These are phyloP conservation scores for Cepaea nemoralis DNA, from an alignment of 1,140 invertebrate species.

Conservation along the genomic window DNA sequence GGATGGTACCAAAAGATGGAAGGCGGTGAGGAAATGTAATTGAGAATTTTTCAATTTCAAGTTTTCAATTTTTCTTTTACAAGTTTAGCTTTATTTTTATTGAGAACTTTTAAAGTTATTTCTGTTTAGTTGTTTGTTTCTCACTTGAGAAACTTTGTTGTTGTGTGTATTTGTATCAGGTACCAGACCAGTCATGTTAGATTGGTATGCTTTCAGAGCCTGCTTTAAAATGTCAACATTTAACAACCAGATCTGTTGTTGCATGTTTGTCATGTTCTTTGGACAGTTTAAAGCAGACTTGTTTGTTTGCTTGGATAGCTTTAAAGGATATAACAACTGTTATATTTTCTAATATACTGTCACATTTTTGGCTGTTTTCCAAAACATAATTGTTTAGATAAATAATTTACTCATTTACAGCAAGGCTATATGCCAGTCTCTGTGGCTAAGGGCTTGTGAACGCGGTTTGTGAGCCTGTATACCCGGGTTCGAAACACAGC, in stretches of 20 bases:
- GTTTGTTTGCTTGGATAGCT: neutral
- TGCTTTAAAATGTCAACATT: neutral
- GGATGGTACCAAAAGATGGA: slow-evolving; percentile 41
- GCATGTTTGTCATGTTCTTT: neutral
- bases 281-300: too few species aligned
- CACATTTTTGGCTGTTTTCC: too few species aligned
- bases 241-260: neutral
- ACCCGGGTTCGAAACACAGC: too few species aligned
- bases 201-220: neutral
- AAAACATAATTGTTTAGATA: too few species aligned
- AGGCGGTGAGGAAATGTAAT: slow-evolving; percentile 43
- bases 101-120: neutral
- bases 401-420: too few species aligned
- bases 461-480: too few species aligned
- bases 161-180: neutral
- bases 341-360: too few species aligned
- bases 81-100: neutral
- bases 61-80: neutral
- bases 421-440: too few species aligned
- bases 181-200: neutral
- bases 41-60: slow-evolving; percentile 22
- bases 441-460: too few species aligned
- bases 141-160: neutral
- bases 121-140: neutral
- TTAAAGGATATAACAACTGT: too few species aligned